Conservation (phyloP, 2,797 vertebrate species). For the Kryptolebias ocellatus region DNA sequence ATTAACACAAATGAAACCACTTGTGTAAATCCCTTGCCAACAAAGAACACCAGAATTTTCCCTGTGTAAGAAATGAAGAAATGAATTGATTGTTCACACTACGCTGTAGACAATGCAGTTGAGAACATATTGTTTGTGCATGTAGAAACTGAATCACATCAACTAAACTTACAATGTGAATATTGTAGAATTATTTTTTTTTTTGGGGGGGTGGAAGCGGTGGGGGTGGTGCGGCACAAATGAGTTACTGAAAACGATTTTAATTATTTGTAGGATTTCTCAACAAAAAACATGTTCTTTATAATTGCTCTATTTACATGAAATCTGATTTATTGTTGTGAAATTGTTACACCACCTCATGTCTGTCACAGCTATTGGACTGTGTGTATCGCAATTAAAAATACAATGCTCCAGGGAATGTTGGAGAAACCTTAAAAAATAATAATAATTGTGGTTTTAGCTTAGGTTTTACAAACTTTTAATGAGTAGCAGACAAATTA, state of each 20-base stretch:
- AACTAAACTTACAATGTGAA: conserved; percentile 9
- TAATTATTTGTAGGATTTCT: conserved; percentile 9
- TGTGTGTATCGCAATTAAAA: conserved; percentile 55
- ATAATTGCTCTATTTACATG: conserved; percentile 31
- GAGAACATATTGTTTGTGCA: conserved; percentile 1
- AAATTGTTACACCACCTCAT: conserved; percentile 28
- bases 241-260: not conserved
- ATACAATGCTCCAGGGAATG: conserved; percentile 43
- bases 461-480: conserved; percentile 46
- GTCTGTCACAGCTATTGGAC: conserved; percentile 31
- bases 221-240: not conserved
- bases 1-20: conserved; percentile 1
- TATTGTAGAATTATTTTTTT: conserved; percentile 8
- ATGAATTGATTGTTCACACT: not conserved
- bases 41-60: not conserved
- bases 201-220: not conserved
- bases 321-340: conserved; percentile 23
- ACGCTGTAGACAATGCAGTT: not conserved
- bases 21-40: not conserved
- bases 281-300: conserved; percentile 6
- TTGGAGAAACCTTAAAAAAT: conserved; percentile 43
- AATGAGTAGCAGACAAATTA: conserved; percentile 53
- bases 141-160: conserved; percentile 5
- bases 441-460: conserved; percentile 32
- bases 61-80: not conserved